phyloP scores from a whole-genome alignment of 1,140 invertebrate species.

The Sitodiplosis mosellana region DNA sequence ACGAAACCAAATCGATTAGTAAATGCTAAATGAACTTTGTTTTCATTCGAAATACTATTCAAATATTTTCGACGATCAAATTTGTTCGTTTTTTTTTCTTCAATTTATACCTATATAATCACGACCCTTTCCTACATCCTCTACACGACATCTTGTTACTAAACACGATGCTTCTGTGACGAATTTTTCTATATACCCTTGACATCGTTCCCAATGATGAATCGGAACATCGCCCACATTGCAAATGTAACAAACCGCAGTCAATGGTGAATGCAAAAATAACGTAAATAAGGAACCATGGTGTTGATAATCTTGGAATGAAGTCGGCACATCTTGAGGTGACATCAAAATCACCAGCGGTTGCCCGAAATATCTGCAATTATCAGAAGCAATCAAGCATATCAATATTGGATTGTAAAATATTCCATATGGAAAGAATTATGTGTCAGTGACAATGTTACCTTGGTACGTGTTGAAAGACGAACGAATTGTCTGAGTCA shows the following conservation, averaged over 20 bases:
- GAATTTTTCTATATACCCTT: conserved; percentile 73
- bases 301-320: conserved; percentile 71
- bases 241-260: conserved; percentile 83
- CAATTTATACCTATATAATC: conserved; percentile 19
- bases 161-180: conserved; percentile 73
- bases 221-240: conserved; percentile 72
- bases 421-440: too few relatives aligned
- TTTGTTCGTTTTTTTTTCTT: background rate
- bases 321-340: conserved; percentile 69
- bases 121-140: conserved; percentile 37
- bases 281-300: conserved; percentile 88
- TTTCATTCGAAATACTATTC: background rate
- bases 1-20: background rate
- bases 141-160: conserved; percentile 62
- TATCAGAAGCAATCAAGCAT: too few relatives aligned
- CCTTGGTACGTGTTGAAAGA: conserved; percentile 80
- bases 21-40: background rate
- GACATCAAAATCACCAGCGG: conserved; percentile 90
- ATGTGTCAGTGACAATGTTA: background rate
- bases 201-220: conserved; percentile 79
- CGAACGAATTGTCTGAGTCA: conserved; percentile 88
- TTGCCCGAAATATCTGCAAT: conserved; percentile 61
- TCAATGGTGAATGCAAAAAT: conserved; percentile 85
- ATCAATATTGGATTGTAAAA: too few relatives aligned
- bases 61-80: background rate